Conservation (phyloP, 2,888 invertebrate genomes). For the Catocala nupta region DNA sequence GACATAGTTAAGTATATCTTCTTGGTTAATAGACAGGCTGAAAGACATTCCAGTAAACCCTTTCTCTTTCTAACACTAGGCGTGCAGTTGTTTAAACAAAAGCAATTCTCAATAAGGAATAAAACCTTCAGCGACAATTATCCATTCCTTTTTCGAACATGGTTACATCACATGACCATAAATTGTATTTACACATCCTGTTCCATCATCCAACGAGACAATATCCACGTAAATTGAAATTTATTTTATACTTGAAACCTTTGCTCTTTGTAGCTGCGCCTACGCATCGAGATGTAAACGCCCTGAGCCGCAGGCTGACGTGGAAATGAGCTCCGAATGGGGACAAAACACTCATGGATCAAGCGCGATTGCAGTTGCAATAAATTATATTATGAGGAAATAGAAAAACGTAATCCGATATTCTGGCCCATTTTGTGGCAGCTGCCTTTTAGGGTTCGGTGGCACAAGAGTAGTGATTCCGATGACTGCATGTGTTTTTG, state of each 20-base stretch:
- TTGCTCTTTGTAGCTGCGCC: constrained; percentile 13
- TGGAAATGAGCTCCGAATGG: constrained; percentile 10
- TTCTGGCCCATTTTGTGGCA: too few relatives aligned
- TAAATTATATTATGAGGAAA: neutral
- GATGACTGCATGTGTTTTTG: too few relatives aligned
- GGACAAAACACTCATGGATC: constrained; percentile 8
- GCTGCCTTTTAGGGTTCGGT: too few relatives aligned
- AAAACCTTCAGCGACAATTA: too few relatives aligned
- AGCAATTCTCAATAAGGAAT: too few relatives aligned
- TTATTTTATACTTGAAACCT: constrained; percentile 7
- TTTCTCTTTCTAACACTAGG: too few relatives aligned
- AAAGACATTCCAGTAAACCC: too few relatives aligned
- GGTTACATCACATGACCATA: neutral
- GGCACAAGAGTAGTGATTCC: too few relatives aligned
- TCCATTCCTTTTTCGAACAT: too few relatives aligned
- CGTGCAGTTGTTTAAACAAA: too few relatives aligned
- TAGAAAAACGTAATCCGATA: neutral
- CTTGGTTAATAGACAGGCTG: too few relatives aligned
- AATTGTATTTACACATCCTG: constrained; percentile 7
- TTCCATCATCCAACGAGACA: constrained; percentile 2
- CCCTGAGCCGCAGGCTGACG: constrained; percentile 16
- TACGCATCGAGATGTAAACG: constrained; percentile 5
- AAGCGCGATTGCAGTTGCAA: constrained; percentile 5
- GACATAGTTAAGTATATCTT: too few relatives aligned
- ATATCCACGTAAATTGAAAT: constrained; percentile 13